Evolutionary conservation across 2,797 vertebrate species (phyloP).

Genomic region (Micropoecilia bifurca): DNA sequence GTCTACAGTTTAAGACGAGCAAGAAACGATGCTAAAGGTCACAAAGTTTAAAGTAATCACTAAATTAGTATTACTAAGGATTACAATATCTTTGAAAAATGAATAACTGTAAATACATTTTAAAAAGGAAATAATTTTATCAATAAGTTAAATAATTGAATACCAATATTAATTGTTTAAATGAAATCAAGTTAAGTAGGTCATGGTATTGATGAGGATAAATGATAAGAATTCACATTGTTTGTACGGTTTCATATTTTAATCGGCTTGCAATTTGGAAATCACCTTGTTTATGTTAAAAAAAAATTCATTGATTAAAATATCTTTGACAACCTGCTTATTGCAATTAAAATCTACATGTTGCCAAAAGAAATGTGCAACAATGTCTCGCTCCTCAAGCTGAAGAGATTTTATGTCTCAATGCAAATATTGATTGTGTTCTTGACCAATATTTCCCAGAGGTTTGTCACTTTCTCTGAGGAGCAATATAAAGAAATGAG

Average conservation of each 20-base stretch:
- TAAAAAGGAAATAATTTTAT: neutral
- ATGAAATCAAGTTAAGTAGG: neutral
- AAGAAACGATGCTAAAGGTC: neutral
- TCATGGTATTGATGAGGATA: neutral
- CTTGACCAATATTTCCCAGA: neutral
- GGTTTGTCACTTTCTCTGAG: neutral
- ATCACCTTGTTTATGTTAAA: neutral
- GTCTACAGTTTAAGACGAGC: neutral
- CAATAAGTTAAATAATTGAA: neutral
- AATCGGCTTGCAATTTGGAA: neutral
- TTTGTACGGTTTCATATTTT: neutral
- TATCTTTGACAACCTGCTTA: neutral
- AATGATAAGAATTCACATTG: neutral
- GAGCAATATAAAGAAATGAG: neutral
- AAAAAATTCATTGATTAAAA: neutral
- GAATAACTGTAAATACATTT: neutral
- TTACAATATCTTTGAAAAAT: neutral
- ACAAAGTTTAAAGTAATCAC: neutral
- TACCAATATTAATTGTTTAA: neutral
- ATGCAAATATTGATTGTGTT: neutral
- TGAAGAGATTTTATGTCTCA: neutral
- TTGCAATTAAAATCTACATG: neutral
- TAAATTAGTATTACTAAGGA: neutral
- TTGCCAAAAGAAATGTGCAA: neutral
- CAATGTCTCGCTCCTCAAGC: neutral